Evolutionary conservation across 2,888 invertebrate genomes (phyloP), one percentile per base, ranked within the genome.

Genomic region (Nezara viridula): DNA sequence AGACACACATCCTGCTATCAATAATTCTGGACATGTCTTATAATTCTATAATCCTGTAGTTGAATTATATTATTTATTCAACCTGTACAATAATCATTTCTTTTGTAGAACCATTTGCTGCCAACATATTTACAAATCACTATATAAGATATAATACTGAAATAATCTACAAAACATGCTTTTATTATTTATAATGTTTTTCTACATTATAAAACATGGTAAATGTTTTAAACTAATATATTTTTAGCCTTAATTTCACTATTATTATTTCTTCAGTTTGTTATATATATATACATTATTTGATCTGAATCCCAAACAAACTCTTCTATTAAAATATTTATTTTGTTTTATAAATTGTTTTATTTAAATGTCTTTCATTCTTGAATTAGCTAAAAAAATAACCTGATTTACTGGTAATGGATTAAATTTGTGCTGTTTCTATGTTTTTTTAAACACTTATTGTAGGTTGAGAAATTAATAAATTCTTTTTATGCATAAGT

Each of bases 371-470:
- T 86, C 86, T 87, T 87, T 87, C 44, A 49, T 66, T 66, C 81
- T 81, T 81, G 81, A 81, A 44, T 40, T 7, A 10, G 47, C 66
- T 60, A 60, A 66, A 87, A 66, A 87, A 87, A 87, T 66, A 47
- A 87, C 81, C 81, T 81, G 77, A 40, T 44, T 27, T 37, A 86
- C n/a, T 52, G 19, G 37, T 87, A 55, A 87, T 60, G 73, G 73
- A 87, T 52, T 47, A 87, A 87, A 66, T 87, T 87, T 73, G 60
- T 87, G 87, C 60, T 49, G 32, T 87, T 21, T n/a, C 44, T 87
- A 87, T 60, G 24, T 66, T 66, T 44, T 47, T 49, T n/a, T n/a
- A n/a, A 9, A 86, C 37, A 87, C 73, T 27, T 47, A 66, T 32
- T 66, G 32, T 32, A 32, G 60, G 32, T 86, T 60, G 9, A 86